A percentile compares a stretch with the other conserved stretches of the same genome.
Evolutionary conservation across 2,888 invertebrate species (phyloP).

Genomic region (Cactoblastis cactorum): DNA sequence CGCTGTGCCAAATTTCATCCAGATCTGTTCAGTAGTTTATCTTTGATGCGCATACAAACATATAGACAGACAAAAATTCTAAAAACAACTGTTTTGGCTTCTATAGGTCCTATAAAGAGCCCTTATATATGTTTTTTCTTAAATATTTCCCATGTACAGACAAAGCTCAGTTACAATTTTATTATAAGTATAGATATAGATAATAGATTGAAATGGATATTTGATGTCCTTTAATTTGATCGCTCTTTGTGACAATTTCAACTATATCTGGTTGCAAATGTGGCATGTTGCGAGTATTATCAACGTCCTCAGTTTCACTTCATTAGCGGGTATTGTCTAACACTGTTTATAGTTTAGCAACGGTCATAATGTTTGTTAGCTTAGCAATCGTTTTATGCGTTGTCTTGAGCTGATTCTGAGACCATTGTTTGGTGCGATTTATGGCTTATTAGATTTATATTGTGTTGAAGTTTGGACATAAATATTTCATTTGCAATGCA

Average conservation of each 20-base stretch:
- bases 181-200: too few species aligned
- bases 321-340: constrained; percentile 37
- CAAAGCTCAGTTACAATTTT: too few species aligned
- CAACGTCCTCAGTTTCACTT: constrained; percentile 26
- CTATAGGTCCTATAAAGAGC: too few species aligned
- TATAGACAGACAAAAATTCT: too few species aligned
- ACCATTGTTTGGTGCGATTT: constrained; percentile 11
- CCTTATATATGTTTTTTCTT: too few species aligned
- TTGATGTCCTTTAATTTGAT: constrained; percentile 24
- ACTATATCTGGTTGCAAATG: constrained; percentile 29
- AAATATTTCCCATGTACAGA: too few species aligned
- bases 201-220: constrained; percentile 21
- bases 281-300: constrained; percentile 36
- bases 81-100: too few species aligned
- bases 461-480: constrained; percentile 4
- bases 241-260: constrained; percentile 31
- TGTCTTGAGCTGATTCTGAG: constrained; percentile 10
- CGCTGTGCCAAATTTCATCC: too few species aligned
- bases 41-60: too few species aligned
- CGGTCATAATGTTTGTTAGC: constrained; percentile 28
- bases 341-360: constrained; percentile 31
- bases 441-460: constrained; percentile 5
- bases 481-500: neutral
- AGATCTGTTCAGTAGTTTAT: too few species aligned
- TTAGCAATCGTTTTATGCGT: constrained; percentile 24